These are phyloP conservation scores for Wasmannia auropunctata DNA, from an alignment of 1,140 invertebrate genomes.

Conservation along the genomic window DNA sequence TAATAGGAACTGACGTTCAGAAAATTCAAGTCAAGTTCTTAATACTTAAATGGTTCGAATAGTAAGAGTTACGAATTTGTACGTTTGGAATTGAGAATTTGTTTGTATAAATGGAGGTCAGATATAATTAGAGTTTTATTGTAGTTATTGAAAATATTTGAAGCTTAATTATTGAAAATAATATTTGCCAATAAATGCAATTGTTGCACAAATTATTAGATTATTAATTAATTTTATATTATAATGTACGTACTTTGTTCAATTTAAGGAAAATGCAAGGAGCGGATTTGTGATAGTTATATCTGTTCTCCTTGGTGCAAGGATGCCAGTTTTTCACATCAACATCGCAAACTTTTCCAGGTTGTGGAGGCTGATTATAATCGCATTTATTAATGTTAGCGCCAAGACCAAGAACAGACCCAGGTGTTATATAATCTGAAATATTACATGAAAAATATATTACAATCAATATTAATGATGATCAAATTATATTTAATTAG, in stretches of 20 bases:
- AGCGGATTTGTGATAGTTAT: conserved; percentile 91
- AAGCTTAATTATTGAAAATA: neutral
- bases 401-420: conserved; percentile 86
- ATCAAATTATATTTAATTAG: neutral
- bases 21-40: too few species aligned
- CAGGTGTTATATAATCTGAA: conserved; percentile 87
- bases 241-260: conserved; percentile 88
- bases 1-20: too few species aligned
- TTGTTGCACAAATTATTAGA: neutral
- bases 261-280: conserved; percentile 94
- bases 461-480: neutral
- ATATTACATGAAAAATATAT: neutral
- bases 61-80: too few species aligned
- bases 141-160: neutral
- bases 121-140: too few species aligned
- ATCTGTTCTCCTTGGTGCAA: conserved; percentile 90
- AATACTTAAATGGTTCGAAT: too few species aligned
- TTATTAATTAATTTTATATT: conserved; percentile 23
- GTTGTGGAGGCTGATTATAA: conserved; percentile 83
- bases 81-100: too few species aligned
- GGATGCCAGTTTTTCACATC: conserved; percentile 88
- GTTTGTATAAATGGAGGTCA: too few species aligned
- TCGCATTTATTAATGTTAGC: conserved; percentile 87
- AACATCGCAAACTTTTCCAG: conserved; percentile 88
- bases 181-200: neutral